phyloP scores from a whole-genome alignment of 2,113 vertebrate genomes.

The Dolichotis patagonum region DNA sequence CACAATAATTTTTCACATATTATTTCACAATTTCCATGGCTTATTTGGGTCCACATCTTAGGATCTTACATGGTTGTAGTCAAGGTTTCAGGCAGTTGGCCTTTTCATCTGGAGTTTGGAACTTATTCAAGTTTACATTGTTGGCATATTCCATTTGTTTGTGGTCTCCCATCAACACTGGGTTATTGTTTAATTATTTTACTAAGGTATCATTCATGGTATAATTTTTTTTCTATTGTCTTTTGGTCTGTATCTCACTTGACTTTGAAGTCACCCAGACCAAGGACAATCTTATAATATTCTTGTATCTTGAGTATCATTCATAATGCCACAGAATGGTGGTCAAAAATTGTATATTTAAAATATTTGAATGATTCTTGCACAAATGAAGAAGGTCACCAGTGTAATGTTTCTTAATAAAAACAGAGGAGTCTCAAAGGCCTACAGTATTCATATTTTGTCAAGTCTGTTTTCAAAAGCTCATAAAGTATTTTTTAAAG shows the following conservation, averaged over 20 bases:
- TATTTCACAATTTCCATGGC: too few relatives aligned
- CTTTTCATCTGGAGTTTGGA: neutral
- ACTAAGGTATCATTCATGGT: neutral
- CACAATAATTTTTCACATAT: too few relatives aligned
- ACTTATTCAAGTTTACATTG: neutral
- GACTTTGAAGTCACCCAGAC: neutral
- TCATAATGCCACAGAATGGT: neutral
- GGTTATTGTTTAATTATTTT: neutral
- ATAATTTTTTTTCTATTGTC: neutral
- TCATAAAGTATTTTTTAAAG: neutral
- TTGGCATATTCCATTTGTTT: neutral
- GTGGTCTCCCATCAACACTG: neutral
- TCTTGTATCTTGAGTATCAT: neutral
- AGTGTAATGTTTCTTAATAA: neutral
- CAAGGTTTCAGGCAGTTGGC: neutral
- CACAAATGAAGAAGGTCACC: neutral
- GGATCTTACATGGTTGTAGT: neutral
- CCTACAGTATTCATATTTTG: neutral
- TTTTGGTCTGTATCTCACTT: neutral
- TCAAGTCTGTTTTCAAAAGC: constrained; percentile 9
- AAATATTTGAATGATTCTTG: neutral
- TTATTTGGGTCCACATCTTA: neutral
- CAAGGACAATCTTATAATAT: neutral
- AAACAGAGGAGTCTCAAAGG: neutral
- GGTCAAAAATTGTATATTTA: neutral